Conservation (phyloP, 2,888 invertebrate genomes). For the Scaptomyza polygonia region DNA sequence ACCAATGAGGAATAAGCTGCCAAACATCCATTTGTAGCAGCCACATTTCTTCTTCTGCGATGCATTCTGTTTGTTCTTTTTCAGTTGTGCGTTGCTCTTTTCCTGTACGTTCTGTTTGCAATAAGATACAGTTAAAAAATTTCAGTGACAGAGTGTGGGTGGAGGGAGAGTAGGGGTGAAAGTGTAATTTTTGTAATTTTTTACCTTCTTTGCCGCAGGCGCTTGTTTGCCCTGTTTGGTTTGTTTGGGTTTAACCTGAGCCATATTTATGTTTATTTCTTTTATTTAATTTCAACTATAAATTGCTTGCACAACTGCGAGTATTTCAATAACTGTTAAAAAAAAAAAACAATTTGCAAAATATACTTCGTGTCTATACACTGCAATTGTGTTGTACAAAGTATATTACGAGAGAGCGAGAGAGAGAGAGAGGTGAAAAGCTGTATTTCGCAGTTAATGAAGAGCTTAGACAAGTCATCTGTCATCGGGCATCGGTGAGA, state of each 20-base stretch:
- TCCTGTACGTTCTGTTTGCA: slow-evolving; percentile 75
- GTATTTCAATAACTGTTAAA: slow-evolving; percentile 38
- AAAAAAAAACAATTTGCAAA: slow-evolving; percentile 15
- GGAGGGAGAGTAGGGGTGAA: not conserved
- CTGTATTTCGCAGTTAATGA: slow-evolving; percentile 43
- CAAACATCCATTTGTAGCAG: slow-evolving; percentile 88
- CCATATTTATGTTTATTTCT: slow-evolving; percentile 73
- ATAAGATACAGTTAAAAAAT: not conserved
- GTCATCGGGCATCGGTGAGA: slow-evolving; percentile 13
- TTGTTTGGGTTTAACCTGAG: slow-evolving; percentile 84
- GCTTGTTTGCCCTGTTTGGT: slow-evolving; percentile 83
- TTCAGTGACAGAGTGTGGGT: not conserved
- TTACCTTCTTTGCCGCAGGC: slow-evolving; percentile 82
- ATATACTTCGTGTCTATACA: slow-evolving; percentile 2
- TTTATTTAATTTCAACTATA: slow-evolving; percentile 62
- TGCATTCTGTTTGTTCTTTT: slow-evolving; percentile 77
- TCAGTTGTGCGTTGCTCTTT: slow-evolving; percentile 80
- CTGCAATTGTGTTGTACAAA: slow-evolving; percentile 46
- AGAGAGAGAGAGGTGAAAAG: slow-evolving; percentile 22
- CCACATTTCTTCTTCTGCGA: slow-evolving; percentile 77
- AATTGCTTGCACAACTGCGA: slow-evolving; percentile 49
- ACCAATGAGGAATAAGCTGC: slow-evolving; percentile 87
- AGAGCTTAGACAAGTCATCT: slow-evolving; percentile 14
- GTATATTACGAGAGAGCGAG: slow-evolving; percentile 20
- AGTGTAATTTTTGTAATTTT: not conserved